Evolutionary conservation across 2,113 vertebrate genomes (phyloP).

Genomic region (Pycnonotus jocosus): DNA sequence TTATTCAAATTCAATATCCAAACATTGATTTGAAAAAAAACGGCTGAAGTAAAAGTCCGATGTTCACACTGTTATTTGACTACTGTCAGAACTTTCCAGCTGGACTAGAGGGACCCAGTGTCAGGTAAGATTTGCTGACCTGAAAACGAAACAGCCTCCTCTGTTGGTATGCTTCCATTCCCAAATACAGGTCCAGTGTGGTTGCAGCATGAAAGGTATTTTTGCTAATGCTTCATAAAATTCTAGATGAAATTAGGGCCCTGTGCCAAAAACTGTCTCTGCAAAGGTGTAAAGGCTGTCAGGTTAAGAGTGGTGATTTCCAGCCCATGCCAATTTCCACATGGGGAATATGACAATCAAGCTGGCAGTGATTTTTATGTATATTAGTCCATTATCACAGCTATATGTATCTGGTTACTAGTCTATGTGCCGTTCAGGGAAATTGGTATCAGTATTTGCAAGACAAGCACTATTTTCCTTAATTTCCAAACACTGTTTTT

Average conservation of each 20-base stretch:
- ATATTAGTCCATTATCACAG: neutral
- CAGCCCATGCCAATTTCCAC: neutral
- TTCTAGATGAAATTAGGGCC: neutral
- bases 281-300: neutral
- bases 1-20: neutral
- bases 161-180: neutral
- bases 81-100: neutral
- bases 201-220: neutral
- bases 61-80: neutral
- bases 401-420: neutral
- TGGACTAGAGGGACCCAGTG: neutral
- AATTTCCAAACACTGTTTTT: neutral
- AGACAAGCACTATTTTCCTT: neutral
- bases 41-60: neutral
- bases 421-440: neutral
- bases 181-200: neutral
- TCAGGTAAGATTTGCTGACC: neutral
- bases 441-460: neutral
- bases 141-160: neutral
- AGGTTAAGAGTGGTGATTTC: neutral
- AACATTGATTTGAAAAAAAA: neutral
- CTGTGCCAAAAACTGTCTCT: neutral
- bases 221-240: neutral
- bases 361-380: neutral
- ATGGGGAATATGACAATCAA: neutral